Percentiles rank a stretch among this genome's conserved stretches.
Evolutionary conservation across 2,113 vertebrate genomes (phyloP).

Genomic region (Dasyurus viverrinus): DNA sequence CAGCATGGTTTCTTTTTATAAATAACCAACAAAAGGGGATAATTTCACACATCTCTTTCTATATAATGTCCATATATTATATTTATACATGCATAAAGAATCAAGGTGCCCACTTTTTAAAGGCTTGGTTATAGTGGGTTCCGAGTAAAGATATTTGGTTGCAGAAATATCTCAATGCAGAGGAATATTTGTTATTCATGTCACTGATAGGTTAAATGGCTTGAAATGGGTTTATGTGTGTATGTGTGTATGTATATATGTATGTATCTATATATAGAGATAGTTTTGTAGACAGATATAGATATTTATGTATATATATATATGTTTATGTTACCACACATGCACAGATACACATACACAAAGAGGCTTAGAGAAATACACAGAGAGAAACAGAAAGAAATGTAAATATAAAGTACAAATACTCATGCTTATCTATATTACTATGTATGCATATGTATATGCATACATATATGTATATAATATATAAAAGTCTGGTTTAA

Average conservation of each 20-base stretch:
- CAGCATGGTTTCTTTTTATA: neutral
- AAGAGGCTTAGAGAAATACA: too few relatives aligned
- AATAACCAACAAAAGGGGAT: neutral
- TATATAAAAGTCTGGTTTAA: neutral
- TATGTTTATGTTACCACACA: too few relatives aligned
- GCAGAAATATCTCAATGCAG: neutral
- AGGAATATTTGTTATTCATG: neutral
- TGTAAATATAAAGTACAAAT: too few relatives aligned
- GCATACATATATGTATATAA: neutral
- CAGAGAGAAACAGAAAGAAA: too few relatives aligned
- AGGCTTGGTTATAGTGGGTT: neutral
- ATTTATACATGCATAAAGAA: neutral
- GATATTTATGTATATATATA: too few relatives aligned
- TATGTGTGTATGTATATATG: too few relatives aligned
- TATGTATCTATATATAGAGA: too few relatives aligned
- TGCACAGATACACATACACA: too few relatives aligned
- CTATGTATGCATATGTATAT: too few relatives aligned
- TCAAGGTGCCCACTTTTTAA: neutral
- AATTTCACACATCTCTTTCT: neutral
- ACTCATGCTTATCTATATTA: too few relatives aligned
- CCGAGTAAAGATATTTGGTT: neutral
- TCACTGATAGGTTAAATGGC: neutral
- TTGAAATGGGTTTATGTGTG: neutral
- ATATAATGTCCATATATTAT: neutral
- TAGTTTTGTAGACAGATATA: too few relatives aligned